Conservation (phyloP, 1,140 invertebrate genomes). For the Drosophila sp. region DNA sequence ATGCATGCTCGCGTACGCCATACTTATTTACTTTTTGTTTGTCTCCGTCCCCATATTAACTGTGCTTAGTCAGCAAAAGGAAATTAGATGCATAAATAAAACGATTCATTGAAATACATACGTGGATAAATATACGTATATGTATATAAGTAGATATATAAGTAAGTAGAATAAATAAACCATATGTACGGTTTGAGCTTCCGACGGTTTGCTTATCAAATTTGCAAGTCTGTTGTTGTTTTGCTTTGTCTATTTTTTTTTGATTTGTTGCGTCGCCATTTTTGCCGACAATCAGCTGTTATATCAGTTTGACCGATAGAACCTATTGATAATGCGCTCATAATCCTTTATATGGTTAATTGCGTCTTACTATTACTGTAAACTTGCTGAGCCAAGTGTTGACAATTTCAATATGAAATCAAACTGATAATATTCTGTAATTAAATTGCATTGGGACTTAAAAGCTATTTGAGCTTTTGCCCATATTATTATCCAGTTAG, state of each 20-base stretch:
- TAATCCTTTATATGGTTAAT: constrained; percentile 18
- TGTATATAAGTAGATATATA: too few species aligned
- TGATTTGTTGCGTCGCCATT: constrained; percentile 53
- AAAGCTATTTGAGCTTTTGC: not conserved
- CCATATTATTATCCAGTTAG: not conserved
- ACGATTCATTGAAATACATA: constrained; percentile 26
- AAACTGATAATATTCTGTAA: not conserved
- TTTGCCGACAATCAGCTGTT: constrained; percentile 59
- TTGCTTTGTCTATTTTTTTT: constrained; percentile 35
- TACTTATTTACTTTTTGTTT: constrained; percentile 70
- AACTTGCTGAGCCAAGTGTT: not conserved
- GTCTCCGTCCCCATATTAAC: constrained; percentile 48
- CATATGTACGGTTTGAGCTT: constrained; percentile 4
- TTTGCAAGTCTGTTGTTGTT: constrained; percentile 31
- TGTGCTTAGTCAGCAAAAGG: constrained; percentile 64
- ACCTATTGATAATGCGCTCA: constrained; percentile 21
- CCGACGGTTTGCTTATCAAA: constrained; percentile 13
- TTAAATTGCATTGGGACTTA: too few species aligned
- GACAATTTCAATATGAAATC: constrained; percentile 5
- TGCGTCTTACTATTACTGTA: constrained; percentile 21
- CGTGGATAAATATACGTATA: constrained; percentile 30
- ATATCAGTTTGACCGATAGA: constrained; percentile 66
- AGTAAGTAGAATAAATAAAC: not conserved
- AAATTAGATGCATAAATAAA: constrained; percentile 54
- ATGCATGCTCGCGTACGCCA: constrained; percentile 59